Evolutionary conservation across 2,797 vertebrate species (phyloP).

Genomic region (Vultur gryphus): DNA sequence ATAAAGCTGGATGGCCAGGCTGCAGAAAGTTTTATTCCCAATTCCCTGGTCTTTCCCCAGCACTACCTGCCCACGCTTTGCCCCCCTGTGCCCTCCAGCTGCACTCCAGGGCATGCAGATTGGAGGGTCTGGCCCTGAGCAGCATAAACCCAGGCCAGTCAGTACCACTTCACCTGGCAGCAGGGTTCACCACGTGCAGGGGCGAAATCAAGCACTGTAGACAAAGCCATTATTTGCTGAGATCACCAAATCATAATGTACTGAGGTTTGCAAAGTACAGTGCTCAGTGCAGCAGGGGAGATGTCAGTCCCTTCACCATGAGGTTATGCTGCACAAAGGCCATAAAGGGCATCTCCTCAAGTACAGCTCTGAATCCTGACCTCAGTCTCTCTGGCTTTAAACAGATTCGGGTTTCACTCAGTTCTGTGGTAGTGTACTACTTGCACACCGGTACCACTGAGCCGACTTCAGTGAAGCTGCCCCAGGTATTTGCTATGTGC

Average conservation of each 20-base stretch:
- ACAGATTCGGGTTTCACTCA: background rate
- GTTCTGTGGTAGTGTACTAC: background rate
- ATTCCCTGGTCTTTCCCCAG: background rate
- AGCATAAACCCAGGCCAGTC: background rate
- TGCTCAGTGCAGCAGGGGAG: background rate
- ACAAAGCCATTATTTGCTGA: background rate
- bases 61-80: background rate
- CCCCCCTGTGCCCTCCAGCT: accelerated
- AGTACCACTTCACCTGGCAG: background rate
- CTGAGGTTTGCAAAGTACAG: background rate
- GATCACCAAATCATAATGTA: background rate
- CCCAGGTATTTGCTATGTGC: background rate
- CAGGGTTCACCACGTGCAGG: background rate
- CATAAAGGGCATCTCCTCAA: background rate
- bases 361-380: background rate
- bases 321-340: background rate
- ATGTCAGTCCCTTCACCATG: background rate
- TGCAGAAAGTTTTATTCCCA: background rate
- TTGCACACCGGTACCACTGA: accelerated
- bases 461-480: background rate
- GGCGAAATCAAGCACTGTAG: background rate
- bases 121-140: background rate
- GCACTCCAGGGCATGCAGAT: background rate
- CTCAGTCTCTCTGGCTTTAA: background rate
- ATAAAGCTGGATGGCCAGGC: background rate